Evolutionary conservation across 2,113 vertebrate genomes (phyloP).

Genomic region (Ptychochromis oligacanthus): DNA sequence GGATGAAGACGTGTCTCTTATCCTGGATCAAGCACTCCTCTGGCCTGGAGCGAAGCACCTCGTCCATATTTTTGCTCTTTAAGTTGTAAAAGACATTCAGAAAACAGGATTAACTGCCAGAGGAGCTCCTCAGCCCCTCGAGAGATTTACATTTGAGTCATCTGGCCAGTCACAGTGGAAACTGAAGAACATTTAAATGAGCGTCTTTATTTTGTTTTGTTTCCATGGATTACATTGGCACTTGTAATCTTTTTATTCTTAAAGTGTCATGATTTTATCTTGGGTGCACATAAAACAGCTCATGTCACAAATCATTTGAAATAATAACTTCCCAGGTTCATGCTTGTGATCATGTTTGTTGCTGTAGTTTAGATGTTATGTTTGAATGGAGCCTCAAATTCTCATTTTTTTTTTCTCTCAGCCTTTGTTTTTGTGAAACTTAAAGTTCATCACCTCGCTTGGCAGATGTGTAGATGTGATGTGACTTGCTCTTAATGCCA

Average conservation of each 20-base stretch:
- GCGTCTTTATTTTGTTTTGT: constrained; percentile 46
- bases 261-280: constrained; percentile 10
- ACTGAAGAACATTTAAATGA: neutral
- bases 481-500: constrained; percentile 26
- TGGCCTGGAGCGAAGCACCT: constrained; percentile 63
- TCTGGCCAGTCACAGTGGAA: neutral
- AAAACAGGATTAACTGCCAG: constrained; percentile 53
- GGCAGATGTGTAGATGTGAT: constrained; percentile 5
- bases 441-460: neutral
- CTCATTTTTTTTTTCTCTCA: neutral
- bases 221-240: constrained; percentile 33
- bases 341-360: constrained; percentile 23
- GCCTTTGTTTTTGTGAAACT: neutral
- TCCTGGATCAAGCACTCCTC: constrained; percentile 64
- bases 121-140: neutral
- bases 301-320: neutral
- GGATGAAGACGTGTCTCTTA: constrained; percentile 63
- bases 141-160: constrained; percentile 2
- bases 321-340: neutral
- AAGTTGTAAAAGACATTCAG: constrained; percentile 55
- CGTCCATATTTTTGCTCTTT: constrained; percentile 52
- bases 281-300: constrained; percentile 3
- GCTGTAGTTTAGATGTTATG: neutral
- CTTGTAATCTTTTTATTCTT: constrained; percentile 38
- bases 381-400: neutral